Evolutionary conservation across 2,888 invertebrate genomes (phyloP), one percentile per base, ranked within the genome.

Genomic region (Sesia apiformis): DNA sequence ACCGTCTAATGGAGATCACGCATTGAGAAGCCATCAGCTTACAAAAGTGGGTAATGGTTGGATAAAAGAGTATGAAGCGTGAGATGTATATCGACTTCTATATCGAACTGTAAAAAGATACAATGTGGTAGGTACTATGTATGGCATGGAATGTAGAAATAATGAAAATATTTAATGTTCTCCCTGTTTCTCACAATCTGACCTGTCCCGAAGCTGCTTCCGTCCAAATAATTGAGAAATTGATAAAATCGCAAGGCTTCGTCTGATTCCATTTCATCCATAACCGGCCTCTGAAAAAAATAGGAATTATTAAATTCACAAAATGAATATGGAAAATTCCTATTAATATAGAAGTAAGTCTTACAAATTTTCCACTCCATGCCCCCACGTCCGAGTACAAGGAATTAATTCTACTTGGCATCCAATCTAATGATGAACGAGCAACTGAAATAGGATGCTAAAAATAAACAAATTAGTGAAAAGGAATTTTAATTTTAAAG

Each of bases 191-290:
- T 23, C 23, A 42, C 39, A 50, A 3, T 4, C 38, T 63, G 2
- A 88, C 89, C 89, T 60, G 87, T 88, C 23, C 89, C 89, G 63
- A 89, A 88, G 72, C 88, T 88, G 7, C 81, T 76, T n/a, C 89
- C 89, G 60, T 89, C 89, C 55, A 89, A 72, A 62, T 89, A 89
- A 63, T 89, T 89, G 3, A 89, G 64, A 70, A 88, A 89, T 63
- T 88, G 88, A 62, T 87, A 88, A 63, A 87, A 89, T 57, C 88
- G 70, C 6, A 89, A 63, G 0, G 89, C 89, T 66, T 89, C 89
- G 41, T 89, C 89, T 1, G 89, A 89, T 75, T 89, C 88, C 54
- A 88, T 83, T 74, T 89, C 89, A 60, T 89, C 89, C 88, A 89
- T 89, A 0, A 89, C 89, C 3, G 89, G 88, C 61, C 89, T 75